A percentile compares a stretch with the other conserved stretches of the same genome.
Conservation (phyloP, 2,888 invertebrate species). For the Apotomis betuletana region DNA sequence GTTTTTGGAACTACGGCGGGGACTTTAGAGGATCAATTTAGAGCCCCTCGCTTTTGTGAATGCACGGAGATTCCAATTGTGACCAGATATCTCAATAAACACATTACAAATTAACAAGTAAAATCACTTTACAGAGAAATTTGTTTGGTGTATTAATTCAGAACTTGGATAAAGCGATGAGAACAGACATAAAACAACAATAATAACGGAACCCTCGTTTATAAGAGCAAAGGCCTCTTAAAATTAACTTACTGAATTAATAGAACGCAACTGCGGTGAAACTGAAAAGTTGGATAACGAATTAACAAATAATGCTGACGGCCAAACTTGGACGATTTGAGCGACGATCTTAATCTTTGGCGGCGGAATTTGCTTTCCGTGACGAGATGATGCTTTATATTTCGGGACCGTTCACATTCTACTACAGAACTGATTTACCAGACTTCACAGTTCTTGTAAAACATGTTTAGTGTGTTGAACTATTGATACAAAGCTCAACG, state of each 20-base stretch:
- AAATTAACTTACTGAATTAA: conserved; percentile 43
- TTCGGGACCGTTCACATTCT: conserved; percentile 39
- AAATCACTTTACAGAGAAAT: background rate
- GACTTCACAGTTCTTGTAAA: background rate
- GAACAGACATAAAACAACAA: conserved; percentile 1
- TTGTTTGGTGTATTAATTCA: background rate
- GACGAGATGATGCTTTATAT: conserved; percentile 47
- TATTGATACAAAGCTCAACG: too few species aligned
- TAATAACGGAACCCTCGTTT: conserved; percentile 23
- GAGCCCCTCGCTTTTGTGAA: conserved; percentile 22
- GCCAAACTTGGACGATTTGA: conserved; percentile 51
- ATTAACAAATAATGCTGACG: conserved; percentile 53
- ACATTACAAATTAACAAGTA: background rate
- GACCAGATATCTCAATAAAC: background rate
- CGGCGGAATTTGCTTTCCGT: conserved; percentile 48
- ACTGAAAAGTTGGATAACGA: conserved; percentile 49
- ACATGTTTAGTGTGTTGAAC: too few species aligned
- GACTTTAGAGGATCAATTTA: conserved; percentile 37
- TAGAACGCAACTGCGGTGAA: conserved; percentile 26
- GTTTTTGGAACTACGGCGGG: conserved; percentile 41
- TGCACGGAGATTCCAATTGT: conserved; percentile 13
- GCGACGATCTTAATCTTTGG: conserved; percentile 51
- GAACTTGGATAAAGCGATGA: background rate
- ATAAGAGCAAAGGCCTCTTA: conserved; percentile 40
- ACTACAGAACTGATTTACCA: conserved; percentile 6